phyloP scores from a whole-genome alignment of 2,113 vertebrate genomes.

The Brienomyrus longianalis region DNA sequence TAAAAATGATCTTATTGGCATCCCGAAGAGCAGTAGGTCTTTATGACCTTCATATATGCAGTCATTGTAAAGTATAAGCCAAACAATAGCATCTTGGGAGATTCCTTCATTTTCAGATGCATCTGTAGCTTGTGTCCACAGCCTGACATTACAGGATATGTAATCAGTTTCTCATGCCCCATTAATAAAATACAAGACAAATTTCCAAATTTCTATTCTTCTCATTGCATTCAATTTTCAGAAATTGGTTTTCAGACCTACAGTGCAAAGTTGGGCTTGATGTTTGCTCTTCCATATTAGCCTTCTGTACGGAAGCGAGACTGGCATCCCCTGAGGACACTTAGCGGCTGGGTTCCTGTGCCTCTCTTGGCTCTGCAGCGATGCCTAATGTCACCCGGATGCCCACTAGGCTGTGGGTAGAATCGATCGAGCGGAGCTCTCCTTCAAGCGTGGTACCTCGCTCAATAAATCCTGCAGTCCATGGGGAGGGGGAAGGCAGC shows the following conservation, averaged over 20 bases:
- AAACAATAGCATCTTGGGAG: background rate
- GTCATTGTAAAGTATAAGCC: background rate
- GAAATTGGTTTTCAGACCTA: background rate
- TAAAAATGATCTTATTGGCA: background rate
- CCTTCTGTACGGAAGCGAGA: background rate
- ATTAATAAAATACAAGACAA: background rate
- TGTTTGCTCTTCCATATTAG: background rate
- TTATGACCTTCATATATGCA: background rate
- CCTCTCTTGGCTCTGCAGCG: background rate
- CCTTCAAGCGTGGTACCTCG: background rate
- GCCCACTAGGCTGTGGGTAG: background rate
- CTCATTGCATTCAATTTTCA: background rate
- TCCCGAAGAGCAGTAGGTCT: background rate
- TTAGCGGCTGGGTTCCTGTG: background rate
- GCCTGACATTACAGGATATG: background rate
- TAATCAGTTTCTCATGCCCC: background rate
- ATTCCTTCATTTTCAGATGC: background rate
- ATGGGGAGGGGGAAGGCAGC: background rate
- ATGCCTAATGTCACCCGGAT: background rate
- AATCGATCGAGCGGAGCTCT: background rate
- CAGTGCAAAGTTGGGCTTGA: background rate
- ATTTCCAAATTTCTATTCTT: background rate
- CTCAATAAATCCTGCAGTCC: background rate
- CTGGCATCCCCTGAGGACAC: background rate
- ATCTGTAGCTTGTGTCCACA: background rate